Percentiles rank a stretch among this genome's conserved stretches.
These are phyloP conservation scores for Eupithecia dodoneata DNA, from an alignment of 2,888 invertebrate genomes.

Conservation along the genomic window DNA sequence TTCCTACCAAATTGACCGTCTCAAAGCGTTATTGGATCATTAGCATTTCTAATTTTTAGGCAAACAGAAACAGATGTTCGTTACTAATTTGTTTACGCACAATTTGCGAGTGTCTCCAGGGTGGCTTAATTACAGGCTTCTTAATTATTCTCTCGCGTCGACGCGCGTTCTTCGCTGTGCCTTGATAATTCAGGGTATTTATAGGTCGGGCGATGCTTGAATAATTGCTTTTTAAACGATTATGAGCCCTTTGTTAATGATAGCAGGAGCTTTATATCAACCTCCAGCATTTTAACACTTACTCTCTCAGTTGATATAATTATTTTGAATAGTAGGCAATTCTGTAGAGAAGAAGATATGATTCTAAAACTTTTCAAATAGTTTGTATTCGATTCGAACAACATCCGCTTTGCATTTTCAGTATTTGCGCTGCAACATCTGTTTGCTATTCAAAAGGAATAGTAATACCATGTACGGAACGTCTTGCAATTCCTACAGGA, in stretches of 20 bases:
- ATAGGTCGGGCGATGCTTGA: conserved; percentile 19
- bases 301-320: background rate
- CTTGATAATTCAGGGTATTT: conserved; percentile 12
- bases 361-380: background rate
- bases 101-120: conserved; percentile 41
- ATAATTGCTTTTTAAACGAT: conserved; percentile 27
- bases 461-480: conserved; percentile 11
- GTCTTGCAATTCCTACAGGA: conserved; percentile 13
- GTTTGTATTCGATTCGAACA: background rate
- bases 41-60: conserved; percentile 34
- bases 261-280: background rate
- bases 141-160: conserved; percentile 39
- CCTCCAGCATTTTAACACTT: background rate
- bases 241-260: conserved; percentile 11
- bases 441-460: conserved; percentile 22
- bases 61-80: conserved; percentile 41
- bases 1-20: conserved; percentile 29
- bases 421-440: background rate
- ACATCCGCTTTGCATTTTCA: background rate
- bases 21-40: conserved; percentile 28
- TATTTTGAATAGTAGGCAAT: background rate
- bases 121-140: conserved; percentile 38
- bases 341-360: background rate
- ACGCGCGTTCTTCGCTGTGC: conserved; percentile 16
- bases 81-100: conserved; percentile 44